These are phyloP conservation scores for Drosophila azteca DNA, from an alignment of 1,140 invertebrate species.

Conservation along the genomic window DNA sequence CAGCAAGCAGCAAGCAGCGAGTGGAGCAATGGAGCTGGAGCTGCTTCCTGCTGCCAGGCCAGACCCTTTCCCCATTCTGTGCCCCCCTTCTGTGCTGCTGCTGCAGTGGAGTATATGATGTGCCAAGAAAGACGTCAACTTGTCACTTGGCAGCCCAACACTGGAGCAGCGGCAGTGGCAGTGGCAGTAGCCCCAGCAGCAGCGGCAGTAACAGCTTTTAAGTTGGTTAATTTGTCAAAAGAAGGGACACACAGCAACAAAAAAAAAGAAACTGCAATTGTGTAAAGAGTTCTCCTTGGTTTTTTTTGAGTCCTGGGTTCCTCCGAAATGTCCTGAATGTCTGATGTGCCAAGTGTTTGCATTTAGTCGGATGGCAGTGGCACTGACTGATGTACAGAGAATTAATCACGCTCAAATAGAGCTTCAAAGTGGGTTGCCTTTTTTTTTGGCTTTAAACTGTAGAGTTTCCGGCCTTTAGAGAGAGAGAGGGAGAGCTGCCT, in stretches of 20 bases:
- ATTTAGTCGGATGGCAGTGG: conserved; percentile 34
- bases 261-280: conserved; percentile 51
- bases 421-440: conserved; percentile 47
- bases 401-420: conserved; percentile 80
- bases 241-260: conserved; percentile 1
- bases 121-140: conserved; percentile 71
- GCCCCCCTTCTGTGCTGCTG: background rate
- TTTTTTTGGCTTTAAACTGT: conserved; percentile 47
- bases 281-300: conserved; percentile 23
- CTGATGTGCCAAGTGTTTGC: conserved; percentile 57
- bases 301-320: conserved; percentile 15
- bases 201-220: conserved; percentile 49
- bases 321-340: conserved; percentile 20
- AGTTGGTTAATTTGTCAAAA: conserved; percentile 72
- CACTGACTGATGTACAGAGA: conserved; percentile 67
- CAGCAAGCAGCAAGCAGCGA: too few relatives aligned
- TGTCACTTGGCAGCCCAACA: conserved; percentile 54
- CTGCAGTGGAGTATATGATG: conserved; percentile 10
- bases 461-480: conserved; percentile 61
- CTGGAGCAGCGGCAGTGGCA: conserved; percentile 1
- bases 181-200: conserved; percentile 5
- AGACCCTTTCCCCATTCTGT: too few relatives aligned
- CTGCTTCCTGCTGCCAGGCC: conserved; percentile 47
- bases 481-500: background rate
- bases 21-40: background rate